Evolutionary conservation across 2,797 vertebrate species (phyloP).

Genomic region (Fistularia commersonii): DNA sequence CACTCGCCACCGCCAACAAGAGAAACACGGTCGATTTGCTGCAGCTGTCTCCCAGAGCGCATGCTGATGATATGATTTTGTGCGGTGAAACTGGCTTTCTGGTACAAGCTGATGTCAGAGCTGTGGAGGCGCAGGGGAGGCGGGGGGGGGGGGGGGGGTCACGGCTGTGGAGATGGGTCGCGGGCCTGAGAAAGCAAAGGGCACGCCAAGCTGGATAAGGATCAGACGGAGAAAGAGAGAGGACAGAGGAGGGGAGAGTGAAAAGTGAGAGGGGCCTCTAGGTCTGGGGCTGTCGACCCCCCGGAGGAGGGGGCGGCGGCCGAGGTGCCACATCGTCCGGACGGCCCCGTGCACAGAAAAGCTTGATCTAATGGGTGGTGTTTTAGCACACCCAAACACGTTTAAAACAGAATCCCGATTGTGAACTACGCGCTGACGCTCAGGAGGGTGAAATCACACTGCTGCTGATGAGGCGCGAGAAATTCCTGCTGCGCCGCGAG

Average conservation of each 20-base stretch:
- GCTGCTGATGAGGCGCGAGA: too few relatives aligned
- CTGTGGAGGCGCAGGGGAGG: conserved; percentile 19
- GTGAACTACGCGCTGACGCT: too few relatives aligned
- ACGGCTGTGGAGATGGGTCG: conserved; percentile 34
- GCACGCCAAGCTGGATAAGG: conserved; percentile 71
- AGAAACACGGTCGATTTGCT: conserved; percentile 59
- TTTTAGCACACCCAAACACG: conserved; percentile 17
- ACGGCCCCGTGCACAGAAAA: conserved; percentile 66
- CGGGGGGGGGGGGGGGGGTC: conserved; percentile 14
- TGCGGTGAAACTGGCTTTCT: conserved; percentile 38
- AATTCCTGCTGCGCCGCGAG: too few relatives aligned
- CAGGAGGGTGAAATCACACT: too few relatives aligned
- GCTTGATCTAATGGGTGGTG: conserved; percentile 71
- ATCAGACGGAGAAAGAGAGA: conserved; percentile 57
- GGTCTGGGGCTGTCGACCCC: conserved; percentile 50
- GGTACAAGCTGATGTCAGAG: conserved; percentile 18
- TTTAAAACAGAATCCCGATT: background rate
- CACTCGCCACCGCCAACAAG: conserved; percentile 33
- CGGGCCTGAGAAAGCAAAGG: conserved; percentile 67
- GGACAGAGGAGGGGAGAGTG: conserved; percentile 20
- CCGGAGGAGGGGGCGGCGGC: conserved; percentile 47
- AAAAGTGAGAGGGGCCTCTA: conserved; percentile 49
- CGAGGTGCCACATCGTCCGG: conserved; percentile 62
- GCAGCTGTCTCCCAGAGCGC: conserved; percentile 51
- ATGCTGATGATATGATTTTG: conserved; percentile 45